These are phyloP conservation scores for Eristalis pertinax DNA, from an alignment of 2,888 invertebrate genomes.

Conservation along the genomic window DNA sequence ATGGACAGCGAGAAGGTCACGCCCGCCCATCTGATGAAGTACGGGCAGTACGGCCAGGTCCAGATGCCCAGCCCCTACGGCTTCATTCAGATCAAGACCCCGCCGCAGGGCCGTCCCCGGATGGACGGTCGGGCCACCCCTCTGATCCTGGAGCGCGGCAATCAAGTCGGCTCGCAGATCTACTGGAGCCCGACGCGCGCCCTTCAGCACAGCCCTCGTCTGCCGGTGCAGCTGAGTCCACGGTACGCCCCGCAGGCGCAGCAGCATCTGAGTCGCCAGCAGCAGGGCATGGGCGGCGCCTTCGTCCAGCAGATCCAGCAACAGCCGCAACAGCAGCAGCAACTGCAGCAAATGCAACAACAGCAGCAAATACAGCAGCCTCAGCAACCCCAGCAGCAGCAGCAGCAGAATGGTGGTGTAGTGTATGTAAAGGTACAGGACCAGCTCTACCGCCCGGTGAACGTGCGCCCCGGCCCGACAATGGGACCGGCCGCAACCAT, in stretches of 20 bases:
- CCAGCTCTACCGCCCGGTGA: slow-evolving; percentile 61
- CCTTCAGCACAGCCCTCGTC: slow-evolving; percentile 75
- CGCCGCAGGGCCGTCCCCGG: slow-evolving; percentile 65
- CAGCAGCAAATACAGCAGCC: not conserved
- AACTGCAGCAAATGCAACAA: slow-evolving; percentile 14
- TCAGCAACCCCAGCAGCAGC: slow-evolving; percentile 43
- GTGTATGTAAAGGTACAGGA: slow-evolving; percentile 69
- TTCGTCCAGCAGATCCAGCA: slow-evolving; percentile 4
- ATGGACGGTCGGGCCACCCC: slow-evolving; percentile 79
- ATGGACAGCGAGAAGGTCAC: slow-evolving; percentile 78
- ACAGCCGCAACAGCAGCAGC: slow-evolving; percentile 58
- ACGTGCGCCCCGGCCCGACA: slow-evolving; percentile 66
- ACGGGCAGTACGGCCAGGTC: slow-evolving; percentile 74
- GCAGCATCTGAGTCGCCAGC: slow-evolving; percentile 73
- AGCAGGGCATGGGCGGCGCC: slow-evolving; percentile 16
- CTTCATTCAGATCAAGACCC: slow-evolving; percentile 74
- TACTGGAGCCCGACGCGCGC: slow-evolving; percentile 78
- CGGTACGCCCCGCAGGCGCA: slow-evolving; percentile 74
- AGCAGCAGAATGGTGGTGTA: slow-evolving; percentile 66
- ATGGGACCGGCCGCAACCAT: slow-evolving; percentile 61
- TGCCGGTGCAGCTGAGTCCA: slow-evolving; percentile 75
- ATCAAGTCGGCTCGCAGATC: slow-evolving; percentile 78
- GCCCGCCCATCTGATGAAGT: slow-evolving; percentile 77
- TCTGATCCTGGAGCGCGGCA: slow-evolving; percentile 78
- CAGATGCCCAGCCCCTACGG: slow-evolving; percentile 75